These are phyloP conservation scores for Leptothorax acervorum DNA, from an alignment of 2,888 invertebrate genomes.

Conservation along the genomic window DNA sequence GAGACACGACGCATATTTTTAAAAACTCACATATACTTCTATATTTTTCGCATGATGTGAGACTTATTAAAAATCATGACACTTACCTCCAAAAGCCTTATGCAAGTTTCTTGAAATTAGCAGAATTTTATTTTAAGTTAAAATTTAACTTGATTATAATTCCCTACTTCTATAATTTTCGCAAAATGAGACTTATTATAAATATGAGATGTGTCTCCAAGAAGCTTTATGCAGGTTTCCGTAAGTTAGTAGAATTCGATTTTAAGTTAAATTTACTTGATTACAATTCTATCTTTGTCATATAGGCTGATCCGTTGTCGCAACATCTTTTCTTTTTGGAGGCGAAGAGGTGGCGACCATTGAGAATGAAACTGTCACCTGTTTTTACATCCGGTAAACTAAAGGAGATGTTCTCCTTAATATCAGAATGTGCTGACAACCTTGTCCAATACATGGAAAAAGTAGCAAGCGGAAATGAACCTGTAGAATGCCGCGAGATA, in stretches of 20 bases:
- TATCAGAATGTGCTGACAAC: slow-evolving; percentile 81
- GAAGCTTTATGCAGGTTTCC: background rate
- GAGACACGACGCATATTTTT: background rate
- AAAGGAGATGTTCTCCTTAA: slow-evolving; percentile 84
- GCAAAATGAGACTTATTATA: background rate
- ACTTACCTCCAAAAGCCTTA: too few species aligned
- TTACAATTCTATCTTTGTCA: background rate
- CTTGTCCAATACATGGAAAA: slow-evolving; percentile 77
- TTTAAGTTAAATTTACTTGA: background rate
- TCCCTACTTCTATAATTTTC: too few species aligned
- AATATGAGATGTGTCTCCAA: background rate
- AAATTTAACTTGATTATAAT: too few species aligned
- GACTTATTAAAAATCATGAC: too few species aligned
- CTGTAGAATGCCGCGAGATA: slow-evolving; percentile 70
- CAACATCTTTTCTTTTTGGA: slow-evolving; percentile 80
- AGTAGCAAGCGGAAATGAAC: slow-evolving; percentile 23
- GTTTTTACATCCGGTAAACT: slow-evolving; percentile 86
- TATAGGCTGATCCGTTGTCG: slow-evolving; percentile 28
- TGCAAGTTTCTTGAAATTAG: too few species aligned
- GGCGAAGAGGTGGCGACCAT: slow-evolving; percentile 84
- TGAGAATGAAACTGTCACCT: slow-evolving; percentile 85
- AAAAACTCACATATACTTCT: background rate
- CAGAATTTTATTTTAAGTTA: too few species aligned
- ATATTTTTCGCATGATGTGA: background rate
- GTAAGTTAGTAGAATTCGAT: background rate